Conservation (phyloP, 2,888 invertebrate species). For the Brachyptera putata region DNA sequence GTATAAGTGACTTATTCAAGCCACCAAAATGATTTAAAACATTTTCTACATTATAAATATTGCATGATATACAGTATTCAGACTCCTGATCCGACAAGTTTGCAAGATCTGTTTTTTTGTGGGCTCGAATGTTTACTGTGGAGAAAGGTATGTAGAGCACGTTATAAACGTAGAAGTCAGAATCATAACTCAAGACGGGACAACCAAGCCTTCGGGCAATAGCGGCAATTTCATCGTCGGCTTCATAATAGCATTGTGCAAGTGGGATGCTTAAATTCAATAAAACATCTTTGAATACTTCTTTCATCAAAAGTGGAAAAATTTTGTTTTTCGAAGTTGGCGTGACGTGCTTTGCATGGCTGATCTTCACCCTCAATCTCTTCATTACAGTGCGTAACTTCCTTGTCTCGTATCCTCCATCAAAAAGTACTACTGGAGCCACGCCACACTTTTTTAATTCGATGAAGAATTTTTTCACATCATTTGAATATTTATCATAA, state of each 20-base stretch:
- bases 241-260: constrained; percentile 79
- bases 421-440: constrained; percentile 68
- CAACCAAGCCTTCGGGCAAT: constrained; percentile 73
- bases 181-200: constrained; percentile 88
- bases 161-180: constrained; percentile 89
- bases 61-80: constrained; percentile 55
- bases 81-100: constrained; percentile 30
- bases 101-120: constrained; percentile 32
- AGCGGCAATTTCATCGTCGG: constrained; percentile 82
- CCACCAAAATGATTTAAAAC: constrained; percentile 63
- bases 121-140: constrained; percentile 44
- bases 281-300: constrained; percentile 69
- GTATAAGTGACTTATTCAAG: constrained; percentile 62
- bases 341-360: constrained; percentile 54
- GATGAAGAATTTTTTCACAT: constrained; percentile 63
- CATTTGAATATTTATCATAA: constrained; percentile 69
- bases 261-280: constrained; percentile 59
- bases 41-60: constrained; percentile 66
- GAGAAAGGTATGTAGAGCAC: constrained; percentile 75
- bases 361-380: constrained; percentile 57
- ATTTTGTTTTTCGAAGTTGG: constrained; percentile 52
- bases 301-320: constrained; percentile 71
- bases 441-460: constrained; percentile 66
- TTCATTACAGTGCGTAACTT: constrained; percentile 64
- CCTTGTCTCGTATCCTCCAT: constrained; percentile 69